Conservation (phyloP, 2,888 invertebrate genomes). For the Yponomeuta evonymella region DNA sequence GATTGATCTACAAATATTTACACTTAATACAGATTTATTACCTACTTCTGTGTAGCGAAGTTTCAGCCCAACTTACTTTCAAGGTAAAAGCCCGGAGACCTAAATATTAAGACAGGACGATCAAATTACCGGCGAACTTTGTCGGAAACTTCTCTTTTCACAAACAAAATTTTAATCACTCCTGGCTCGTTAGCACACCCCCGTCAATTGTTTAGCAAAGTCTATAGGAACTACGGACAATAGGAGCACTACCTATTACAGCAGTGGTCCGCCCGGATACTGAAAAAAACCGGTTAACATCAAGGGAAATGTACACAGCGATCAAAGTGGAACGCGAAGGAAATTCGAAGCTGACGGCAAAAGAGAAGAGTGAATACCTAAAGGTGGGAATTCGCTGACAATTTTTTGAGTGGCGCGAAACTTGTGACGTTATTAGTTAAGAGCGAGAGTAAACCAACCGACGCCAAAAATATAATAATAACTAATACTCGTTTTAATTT, state of each 20-base stretch:
- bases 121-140: not conserved
- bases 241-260: not conserved
- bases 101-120: not conserved
- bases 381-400: not conserved
- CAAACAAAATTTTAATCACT: not conserved
- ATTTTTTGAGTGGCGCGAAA: too few relatives aligned
- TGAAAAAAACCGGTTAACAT: not conserved
- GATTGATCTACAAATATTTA: too few relatives aligned
- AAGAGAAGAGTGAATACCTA: not conserved
- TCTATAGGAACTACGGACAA: not conserved
- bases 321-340: constrained; percentile 2
- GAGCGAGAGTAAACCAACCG: too few relatives aligned
- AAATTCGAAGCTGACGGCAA: not conserved
- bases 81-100: not conserved
- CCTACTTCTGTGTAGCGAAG: too few relatives aligned
- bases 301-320: not conserved
- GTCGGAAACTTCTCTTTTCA: not conserved
- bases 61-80: not conserved
- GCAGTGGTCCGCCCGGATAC: not conserved
- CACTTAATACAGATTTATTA: too few relatives aligned
- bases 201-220: constrained; percentile 10
- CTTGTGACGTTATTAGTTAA: too few relatives aligned
- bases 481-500: too few relatives aligned
- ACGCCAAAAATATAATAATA: too few relatives aligned
- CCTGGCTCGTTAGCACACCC: not conserved